Conservation (phyloP, 1,140 invertebrate genomes). For the Apolygus lucorum region DNA sequence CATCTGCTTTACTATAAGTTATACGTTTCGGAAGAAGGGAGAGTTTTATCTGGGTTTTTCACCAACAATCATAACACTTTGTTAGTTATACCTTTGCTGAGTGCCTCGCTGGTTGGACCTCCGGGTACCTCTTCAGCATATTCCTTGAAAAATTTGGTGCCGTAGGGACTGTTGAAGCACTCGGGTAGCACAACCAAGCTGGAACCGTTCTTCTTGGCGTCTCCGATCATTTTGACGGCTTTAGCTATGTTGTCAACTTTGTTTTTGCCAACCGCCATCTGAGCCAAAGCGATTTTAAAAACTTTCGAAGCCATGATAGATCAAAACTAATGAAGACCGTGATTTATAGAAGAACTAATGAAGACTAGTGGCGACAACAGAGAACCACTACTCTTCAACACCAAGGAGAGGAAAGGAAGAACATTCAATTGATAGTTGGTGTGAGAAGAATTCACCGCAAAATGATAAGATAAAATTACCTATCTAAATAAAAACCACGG, state of each 20-base stretch:
- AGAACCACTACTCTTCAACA: too few species aligned
- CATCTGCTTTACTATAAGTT: too few species aligned
- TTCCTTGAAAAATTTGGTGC: slow-evolving; percentile 73
- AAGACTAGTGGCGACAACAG: too few species aligned
- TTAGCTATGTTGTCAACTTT: slow-evolving; percentile 66
- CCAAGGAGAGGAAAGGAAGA: too few species aligned
- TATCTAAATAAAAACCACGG: too few species aligned
- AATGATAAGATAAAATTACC: too few species aligned
- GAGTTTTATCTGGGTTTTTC: too few species aligned
- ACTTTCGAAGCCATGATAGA: slow-evolving; percentile 29
- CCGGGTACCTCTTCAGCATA: slow-evolving; percentile 77
- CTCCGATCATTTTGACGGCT: slow-evolving; percentile 60
- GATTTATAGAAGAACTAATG: too few species aligned
- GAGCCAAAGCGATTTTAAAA: slow-evolving; percentile 63
- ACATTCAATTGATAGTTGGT: too few species aligned
- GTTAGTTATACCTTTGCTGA: slow-evolving; percentile 45
- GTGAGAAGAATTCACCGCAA: too few species aligned
- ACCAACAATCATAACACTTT: too few species aligned
- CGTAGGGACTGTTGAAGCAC: slow-evolving; percentile 92
- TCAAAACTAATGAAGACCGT: background rate
- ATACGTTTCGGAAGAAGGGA: too few species aligned
- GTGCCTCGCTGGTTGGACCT: slow-evolving; percentile 58
- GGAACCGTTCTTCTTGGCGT: slow-evolving; percentile 64
- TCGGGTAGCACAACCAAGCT: slow-evolving; percentile 76
- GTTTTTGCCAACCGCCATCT: slow-evolving; percentile 62